Evolutionary conservation across 2,888 invertebrate genomes (phyloP), one percentile per base, ranked within the genome.

Genomic region (Pandemis heparana): DNA sequence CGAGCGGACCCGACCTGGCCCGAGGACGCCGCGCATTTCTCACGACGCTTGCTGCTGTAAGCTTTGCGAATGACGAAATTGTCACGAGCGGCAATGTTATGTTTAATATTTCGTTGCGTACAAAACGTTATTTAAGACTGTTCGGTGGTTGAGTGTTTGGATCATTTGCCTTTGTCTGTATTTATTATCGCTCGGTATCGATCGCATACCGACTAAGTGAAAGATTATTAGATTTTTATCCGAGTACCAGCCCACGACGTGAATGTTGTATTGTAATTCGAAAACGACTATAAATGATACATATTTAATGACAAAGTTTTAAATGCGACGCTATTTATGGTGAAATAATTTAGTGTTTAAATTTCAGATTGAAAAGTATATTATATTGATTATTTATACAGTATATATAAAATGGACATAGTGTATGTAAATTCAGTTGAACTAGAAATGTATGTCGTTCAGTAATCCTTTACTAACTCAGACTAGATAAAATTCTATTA

Each of bases 321-420:
- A 90, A 92, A 92, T 91, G 88, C 91, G 90, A 91, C 88, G 91
- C 93, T 94, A 93, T 93, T 92, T 92, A 92, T 90, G 83, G 87
- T 85, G 90, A 91, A 88, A 89, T 87, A 85, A 87, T 87, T 88
- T 89, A 92, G 89, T 87, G 82, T 90, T 91, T 89, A 89, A 87
- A 89, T 91, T 74, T 93, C 92, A 93, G 90, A 93, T 92, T 90
- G 86, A 90, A 82, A 90, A 88, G 82, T 83, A 78, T 79, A 77
- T 77, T 78, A 79, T 76, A 77, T 86, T 87, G 89, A 88, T 89
- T 89, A 90, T 87, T 86, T 89, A 89, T 87, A 86, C 85, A 23
- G 83, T 85, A 79, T 83, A 82, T 85, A 81, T 77, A 84, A 85
- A 84, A 81, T 83, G 78, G 84, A 87, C 79, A 82, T 89, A 90